Conservation (phyloP, 2,888 invertebrate species). For the Monochamus alternatus region DNA sequence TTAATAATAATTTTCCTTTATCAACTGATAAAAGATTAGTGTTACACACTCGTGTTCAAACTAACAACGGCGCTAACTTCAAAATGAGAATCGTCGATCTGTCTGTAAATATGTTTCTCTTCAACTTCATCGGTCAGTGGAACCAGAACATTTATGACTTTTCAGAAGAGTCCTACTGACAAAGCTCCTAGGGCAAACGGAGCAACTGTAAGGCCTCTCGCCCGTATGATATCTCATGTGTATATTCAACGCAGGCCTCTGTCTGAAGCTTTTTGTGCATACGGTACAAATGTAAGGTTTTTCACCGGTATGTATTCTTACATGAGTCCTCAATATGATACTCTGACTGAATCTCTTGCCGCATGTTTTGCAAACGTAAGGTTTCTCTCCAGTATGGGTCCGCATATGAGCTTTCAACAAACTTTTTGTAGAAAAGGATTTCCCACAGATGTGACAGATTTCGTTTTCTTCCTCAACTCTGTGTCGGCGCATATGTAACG, state of each 20-base stretch:
- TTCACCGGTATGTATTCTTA: slow-evolving; percentile 34
- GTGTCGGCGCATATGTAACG: slow-evolving; percentile 56
- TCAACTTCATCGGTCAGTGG: slow-evolving; percentile 1
- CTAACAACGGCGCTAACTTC: too few relatives aligned
- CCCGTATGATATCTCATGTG: slow-evolving; percentile 74
- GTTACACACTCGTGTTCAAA: too few relatives aligned
- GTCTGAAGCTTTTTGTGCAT: slow-evolving; percentile 47
- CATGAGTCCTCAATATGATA: slow-evolving; percentile 53
- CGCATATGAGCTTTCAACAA: slow-evolving; percentile 58
- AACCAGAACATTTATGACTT: slow-evolving; percentile 46
- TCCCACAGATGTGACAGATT: slow-evolving; percentile 59
- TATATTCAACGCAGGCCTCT: slow-evolving; percentile 50
- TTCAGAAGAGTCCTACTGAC: slow-evolving; percentile 72
- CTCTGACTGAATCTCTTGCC: slow-evolving; percentile 52
- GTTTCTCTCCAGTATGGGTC: slow-evolving; percentile 53
- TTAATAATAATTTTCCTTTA: too few relatives aligned
- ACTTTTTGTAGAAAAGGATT: slow-evolving; percentile 46
- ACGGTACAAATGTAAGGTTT: slow-evolving; percentile 46
- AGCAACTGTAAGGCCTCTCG: slow-evolving; percentile 67
- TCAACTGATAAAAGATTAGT: too few relatives aligned
- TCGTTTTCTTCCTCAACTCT: slow-evolving; percentile 47
- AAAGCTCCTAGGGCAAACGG: slow-evolving; percentile 72
- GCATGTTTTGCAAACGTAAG: slow-evolving; percentile 52
- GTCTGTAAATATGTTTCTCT: neutral
- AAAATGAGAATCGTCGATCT: too few relatives aligned